A percentile compares a stretch with the other conserved stretches of the same genome.
These are phyloP conservation scores for Pristionchus japonicus DNA, from an alignment of 2,888 invertebrate genomes.

Conservation along the genomic window DNA sequence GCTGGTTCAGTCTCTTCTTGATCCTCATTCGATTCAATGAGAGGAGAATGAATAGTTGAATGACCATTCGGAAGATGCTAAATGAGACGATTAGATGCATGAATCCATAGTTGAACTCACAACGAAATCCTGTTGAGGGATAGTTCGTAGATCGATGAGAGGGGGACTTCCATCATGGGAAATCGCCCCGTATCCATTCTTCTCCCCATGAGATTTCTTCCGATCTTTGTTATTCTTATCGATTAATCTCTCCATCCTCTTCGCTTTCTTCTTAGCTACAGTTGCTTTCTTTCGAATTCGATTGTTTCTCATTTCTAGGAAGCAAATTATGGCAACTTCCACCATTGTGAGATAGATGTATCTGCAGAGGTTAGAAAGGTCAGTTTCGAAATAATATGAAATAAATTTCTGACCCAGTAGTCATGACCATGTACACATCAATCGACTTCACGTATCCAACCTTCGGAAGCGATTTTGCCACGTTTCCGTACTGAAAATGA, in stretches of 20 bases:
- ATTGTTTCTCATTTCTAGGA: slow-evolving; percentile 61
- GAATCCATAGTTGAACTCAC: neutral
- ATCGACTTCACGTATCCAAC: slow-evolving; percentile 73
- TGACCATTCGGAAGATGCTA: slow-evolving; percentile 26
- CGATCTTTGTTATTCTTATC: slow-evolving; percentile 24
- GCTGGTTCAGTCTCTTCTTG: slow-evolving; percentile 59
- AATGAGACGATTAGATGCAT: neutral
- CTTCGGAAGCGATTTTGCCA: slow-evolving; percentile 70
- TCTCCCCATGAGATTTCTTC: neutral
- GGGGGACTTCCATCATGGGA: neutral
- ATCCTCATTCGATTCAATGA: slow-evolving; percentile 1
- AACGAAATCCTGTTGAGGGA: neutral
- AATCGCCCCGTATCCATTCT: slow-evolving; percentile 45
- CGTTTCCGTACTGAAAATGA: slow-evolving; percentile 70
- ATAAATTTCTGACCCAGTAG: slow-evolving; percentile 62
- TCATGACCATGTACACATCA: slow-evolving; percentile 71
- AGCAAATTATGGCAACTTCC: slow-evolving; percentile 71
- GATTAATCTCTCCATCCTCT: slow-evolving; percentile 50
- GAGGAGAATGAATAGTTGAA: neutral
- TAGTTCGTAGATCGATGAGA: neutral
- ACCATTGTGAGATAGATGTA: slow-evolving; percentile 72
- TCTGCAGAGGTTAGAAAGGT: slow-evolving; percentile 49
- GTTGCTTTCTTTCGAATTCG: slow-evolving; percentile 55
- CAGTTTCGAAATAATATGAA: no score
- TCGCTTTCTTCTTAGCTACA: slow-evolving; percentile 57